Evolutionary conservation across 2,113 vertebrate genomes (phyloP).

Genomic region (Vidua chalybeata): DNA sequence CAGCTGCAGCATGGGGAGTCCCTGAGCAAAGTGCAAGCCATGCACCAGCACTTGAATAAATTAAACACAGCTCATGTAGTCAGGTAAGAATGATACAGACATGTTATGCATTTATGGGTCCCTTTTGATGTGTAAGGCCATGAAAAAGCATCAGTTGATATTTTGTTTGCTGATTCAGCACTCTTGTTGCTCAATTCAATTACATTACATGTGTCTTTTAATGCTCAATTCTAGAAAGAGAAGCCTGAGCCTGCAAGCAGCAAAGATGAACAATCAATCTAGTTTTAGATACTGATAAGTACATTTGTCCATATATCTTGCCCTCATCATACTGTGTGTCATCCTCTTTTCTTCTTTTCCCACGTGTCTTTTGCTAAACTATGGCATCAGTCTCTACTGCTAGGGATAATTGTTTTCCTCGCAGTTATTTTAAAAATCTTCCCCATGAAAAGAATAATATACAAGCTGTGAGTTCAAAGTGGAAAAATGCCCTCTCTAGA

Average conservation of each 20-base stretch:
- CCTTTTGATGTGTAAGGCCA: neutral
- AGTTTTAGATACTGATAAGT: neutral
- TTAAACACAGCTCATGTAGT: neutral
- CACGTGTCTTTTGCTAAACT: neutral
- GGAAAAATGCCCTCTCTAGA: neutral
- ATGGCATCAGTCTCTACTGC: neutral
- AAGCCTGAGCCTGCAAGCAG: neutral
- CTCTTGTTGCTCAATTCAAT: neutral
- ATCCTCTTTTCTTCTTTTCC: neutral
- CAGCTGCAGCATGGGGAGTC: neutral
- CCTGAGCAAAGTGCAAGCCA: neutral
- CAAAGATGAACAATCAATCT: neutral
- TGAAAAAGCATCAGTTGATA: neutral
- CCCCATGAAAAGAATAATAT: neutral
- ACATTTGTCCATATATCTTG: neutral
- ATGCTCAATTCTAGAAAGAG: neutral
- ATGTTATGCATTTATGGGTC: neutral
- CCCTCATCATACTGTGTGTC: neutral
- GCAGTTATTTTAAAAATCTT: neutral
- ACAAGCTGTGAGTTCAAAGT: neutral
- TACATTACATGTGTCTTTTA: accelerated
- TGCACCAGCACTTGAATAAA: neutral
- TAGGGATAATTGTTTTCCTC: neutral
- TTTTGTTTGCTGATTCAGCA: neutral
- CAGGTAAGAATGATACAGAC: neutral